phyloP scores from a whole-genome alignment of 2,797 vertebrate genomes.

The Phataginus tricuspis region DNA sequence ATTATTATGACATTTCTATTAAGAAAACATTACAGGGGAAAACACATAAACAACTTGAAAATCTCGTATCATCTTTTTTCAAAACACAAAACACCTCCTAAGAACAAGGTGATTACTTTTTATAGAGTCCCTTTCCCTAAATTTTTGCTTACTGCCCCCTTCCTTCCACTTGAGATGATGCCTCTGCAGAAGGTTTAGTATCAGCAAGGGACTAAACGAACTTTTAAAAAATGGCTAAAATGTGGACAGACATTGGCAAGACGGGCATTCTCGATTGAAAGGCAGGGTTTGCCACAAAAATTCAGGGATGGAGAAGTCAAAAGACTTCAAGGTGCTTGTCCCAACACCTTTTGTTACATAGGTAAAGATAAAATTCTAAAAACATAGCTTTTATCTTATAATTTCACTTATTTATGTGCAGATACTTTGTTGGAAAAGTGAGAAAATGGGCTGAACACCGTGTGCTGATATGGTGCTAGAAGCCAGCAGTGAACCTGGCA shows the following conservation, averaged over 20 bases:
- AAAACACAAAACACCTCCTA: background rate
- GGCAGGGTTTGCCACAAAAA: background rate
- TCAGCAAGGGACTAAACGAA: background rate
- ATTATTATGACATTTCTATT: background rate
- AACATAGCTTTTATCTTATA: background rate
- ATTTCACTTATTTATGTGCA: background rate
- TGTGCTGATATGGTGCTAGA: accelerated
- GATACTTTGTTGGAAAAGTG: background rate
- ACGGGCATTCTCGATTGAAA: background rate
- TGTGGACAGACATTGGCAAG: background rate
- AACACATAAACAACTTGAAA: background rate
- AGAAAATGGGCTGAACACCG: background rate
- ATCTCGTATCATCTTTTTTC: background rate
- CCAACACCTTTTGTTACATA: background rate
- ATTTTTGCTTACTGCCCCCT: background rate
- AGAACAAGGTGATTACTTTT: background rate
- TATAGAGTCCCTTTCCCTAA: no score
- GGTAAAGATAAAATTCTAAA: background rate
- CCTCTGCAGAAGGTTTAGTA: background rate
- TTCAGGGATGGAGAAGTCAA: background rate
- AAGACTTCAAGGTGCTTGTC: background rate
- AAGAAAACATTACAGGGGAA: background rate
- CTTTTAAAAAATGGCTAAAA: background rate
- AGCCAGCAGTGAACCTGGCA: background rate
- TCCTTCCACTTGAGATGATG: background rate